Percentiles rank a stretch among this genome's conserved stretches.
Conservation (phyloP, 2,113 vertebrate species). For the Erinaceus europaeus region DNA sequence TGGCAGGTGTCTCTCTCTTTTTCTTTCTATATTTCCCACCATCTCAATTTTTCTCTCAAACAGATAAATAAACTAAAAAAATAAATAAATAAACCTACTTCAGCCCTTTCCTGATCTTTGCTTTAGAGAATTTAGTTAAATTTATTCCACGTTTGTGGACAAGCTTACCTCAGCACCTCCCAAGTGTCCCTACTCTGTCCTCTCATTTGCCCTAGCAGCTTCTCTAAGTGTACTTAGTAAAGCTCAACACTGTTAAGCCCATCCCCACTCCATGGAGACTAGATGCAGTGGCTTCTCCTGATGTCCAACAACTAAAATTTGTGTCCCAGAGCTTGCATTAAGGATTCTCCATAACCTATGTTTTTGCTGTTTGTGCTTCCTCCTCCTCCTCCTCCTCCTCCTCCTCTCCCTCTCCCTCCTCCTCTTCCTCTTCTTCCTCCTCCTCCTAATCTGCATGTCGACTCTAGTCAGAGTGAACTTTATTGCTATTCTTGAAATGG, state of each 20-base stretch:
- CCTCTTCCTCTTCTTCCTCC: no score
- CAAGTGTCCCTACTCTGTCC: background rate
- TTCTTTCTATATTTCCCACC: no score
- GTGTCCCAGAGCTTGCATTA: background rate
- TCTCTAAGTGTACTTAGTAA: background rate
- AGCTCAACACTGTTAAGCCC: background rate
- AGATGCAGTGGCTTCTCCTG: background rate
- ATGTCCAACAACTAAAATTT: background rate
- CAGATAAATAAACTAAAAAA: no score
- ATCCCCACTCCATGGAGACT: background rate
- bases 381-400: no score
- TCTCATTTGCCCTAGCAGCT: background rate
- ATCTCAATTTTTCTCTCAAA: no score
- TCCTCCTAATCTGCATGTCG: background rate
- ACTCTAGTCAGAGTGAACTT: no score
- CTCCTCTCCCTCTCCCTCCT: no score
- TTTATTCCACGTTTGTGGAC: background rate
- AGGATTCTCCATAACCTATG: background rate
- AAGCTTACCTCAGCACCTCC: background rate
- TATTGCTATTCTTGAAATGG: background rate
- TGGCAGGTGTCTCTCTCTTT: no score
- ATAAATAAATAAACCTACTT: background rate
- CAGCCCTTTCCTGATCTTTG: background rate
- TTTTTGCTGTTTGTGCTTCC: background rate
- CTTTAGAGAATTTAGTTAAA: background rate